Evolutionary conservation across 1,140 invertebrate species (phyloP).

Genomic region (Eriosoma lanigerum): DNA sequence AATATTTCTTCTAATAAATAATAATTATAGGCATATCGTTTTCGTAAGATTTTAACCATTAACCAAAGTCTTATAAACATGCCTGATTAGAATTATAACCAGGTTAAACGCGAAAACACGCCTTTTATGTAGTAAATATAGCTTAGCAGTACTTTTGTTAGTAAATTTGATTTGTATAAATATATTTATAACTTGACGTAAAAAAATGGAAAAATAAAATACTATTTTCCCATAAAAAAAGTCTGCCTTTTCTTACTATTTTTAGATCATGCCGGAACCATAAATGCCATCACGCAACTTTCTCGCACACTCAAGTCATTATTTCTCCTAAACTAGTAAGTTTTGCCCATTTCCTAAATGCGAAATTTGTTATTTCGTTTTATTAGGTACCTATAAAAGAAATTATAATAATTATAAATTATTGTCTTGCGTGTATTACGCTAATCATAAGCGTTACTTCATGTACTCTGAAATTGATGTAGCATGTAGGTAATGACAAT

Average conservation of each 20-base stretch:
- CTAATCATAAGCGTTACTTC: background rate
- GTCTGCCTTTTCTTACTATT: background rate
- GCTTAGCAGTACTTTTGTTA: too few species aligned
- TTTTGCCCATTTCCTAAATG: background rate
- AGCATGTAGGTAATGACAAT: too few species aligned
- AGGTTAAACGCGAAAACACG: too few species aligned
- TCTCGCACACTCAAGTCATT: background rate
- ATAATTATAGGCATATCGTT: too few species aligned
- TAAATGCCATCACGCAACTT: constrained; percentile 1
- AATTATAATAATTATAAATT: too few species aligned
- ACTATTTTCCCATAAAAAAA: background rate
- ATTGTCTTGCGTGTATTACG: background rate
- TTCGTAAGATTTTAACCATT: too few species aligned
- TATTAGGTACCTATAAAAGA: background rate
- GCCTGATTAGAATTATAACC: too few species aligned
- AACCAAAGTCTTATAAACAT: too few species aligned
- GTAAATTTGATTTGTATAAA: background rate
- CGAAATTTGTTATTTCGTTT: background rate
- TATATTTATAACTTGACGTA: background rate
- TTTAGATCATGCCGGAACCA: background rate
- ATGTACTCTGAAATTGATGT: too few species aligned
- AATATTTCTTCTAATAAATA: too few species aligned
- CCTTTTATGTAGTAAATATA: too few species aligned
- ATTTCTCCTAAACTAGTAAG: background rate
- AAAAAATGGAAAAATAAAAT: background rate